Evolutionary conservation across 1,140 invertebrate genomes (phyloP).

Genomic region (Dreissena rostriformis): DNA sequence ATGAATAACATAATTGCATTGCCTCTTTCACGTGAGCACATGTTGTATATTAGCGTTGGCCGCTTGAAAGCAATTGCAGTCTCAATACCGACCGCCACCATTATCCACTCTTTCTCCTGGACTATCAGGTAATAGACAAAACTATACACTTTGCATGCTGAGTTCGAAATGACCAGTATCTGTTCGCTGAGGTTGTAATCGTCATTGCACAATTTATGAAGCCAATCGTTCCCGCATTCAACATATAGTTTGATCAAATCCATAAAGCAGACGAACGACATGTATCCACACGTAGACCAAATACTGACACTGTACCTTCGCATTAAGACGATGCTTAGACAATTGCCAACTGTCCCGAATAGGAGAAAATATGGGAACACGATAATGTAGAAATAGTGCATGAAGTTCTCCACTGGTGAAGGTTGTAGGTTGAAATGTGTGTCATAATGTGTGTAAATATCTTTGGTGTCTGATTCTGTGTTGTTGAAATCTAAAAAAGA

Average conservation of each 20-base stretch:
- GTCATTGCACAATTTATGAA: slow-evolving; percentile 42
- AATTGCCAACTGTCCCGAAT: slow-evolving; percentile 75
- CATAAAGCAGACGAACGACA: slow-evolving; percentile 70
- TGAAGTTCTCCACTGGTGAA: slow-evolving; percentile 31
- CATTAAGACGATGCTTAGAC: slow-evolving; percentile 68
- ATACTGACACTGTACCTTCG: slow-evolving; percentile 69
- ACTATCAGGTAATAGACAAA: slow-evolving; percentile 73
- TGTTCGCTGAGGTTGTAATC: slow-evolving; percentile 61
- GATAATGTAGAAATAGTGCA: slow-evolving; percentile 59
- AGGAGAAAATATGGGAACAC: slow-evolving; percentile 74
- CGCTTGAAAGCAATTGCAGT: slow-evolving; percentile 71
- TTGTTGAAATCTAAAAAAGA: no score
- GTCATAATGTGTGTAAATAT: no score
- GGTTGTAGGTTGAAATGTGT: not conserved
- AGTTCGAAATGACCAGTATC: slow-evolving; percentile 71
- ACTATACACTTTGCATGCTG: slow-evolving; percentile 77
- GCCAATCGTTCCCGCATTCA: slow-evolving; percentile 77
- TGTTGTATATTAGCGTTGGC: slow-evolving; percentile 70
- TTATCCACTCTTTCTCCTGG: slow-evolving; percentile 76
- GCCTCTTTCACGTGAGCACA: slow-evolving; percentile 76
- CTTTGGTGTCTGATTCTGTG: no score
- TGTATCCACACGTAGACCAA: slow-evolving; percentile 79
- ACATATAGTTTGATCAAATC: slow-evolving; percentile 75
- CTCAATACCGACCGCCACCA: slow-evolving; percentile 77
- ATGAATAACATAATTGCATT: slow-evolving; percentile 75